Conservation (phyloP, 2,888 invertebrate genomes). For the Andrena camellia region DNA sequence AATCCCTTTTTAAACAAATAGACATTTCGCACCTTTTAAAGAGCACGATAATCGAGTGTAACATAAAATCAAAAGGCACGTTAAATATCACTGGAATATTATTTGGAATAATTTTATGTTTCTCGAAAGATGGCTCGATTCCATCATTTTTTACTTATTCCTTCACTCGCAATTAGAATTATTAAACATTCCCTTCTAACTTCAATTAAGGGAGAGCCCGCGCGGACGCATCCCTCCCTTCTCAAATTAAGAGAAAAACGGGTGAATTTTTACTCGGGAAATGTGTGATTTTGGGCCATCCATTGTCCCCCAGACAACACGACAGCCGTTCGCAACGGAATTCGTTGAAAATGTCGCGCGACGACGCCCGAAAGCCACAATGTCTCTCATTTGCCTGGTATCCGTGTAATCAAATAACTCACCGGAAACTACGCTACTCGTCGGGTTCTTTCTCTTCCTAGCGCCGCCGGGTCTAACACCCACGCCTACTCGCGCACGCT, state of each 20-base stretch:
- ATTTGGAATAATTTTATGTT: no score
- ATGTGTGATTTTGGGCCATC: no score
- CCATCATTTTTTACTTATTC: no score
- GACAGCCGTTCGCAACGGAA: slow-evolving; percentile 25
- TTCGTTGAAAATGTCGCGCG: slow-evolving; percentile 42
- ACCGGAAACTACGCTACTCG: slow-evolving; percentile 15
- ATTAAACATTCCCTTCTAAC: no score
- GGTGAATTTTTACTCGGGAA: no score
- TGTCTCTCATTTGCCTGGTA: slow-evolving; percentile 40
- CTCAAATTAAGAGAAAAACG: no score
- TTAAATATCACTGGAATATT: background rate
- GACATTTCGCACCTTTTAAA: background rate
- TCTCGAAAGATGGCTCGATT: no score
- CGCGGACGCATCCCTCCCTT: no score
- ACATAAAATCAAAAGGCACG: background rate
- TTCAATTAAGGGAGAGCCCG: no score
- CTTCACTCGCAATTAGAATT: no score
- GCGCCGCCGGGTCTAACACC: background rate
- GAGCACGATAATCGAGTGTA: background rate
- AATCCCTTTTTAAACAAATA: slow-evolving; percentile 32
- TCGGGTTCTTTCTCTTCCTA: slow-evolving; percentile 38
- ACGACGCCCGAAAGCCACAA: slow-evolving; percentile 25
- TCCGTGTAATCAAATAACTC: slow-evolving; percentile 49
- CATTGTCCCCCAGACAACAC: background rate
- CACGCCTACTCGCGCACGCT: background rate